These are phyloP conservation scores for Pseudochirops corinnae DNA, from an alignment of 2,797 vertebrate genomes.

Conservation along the genomic window DNA sequence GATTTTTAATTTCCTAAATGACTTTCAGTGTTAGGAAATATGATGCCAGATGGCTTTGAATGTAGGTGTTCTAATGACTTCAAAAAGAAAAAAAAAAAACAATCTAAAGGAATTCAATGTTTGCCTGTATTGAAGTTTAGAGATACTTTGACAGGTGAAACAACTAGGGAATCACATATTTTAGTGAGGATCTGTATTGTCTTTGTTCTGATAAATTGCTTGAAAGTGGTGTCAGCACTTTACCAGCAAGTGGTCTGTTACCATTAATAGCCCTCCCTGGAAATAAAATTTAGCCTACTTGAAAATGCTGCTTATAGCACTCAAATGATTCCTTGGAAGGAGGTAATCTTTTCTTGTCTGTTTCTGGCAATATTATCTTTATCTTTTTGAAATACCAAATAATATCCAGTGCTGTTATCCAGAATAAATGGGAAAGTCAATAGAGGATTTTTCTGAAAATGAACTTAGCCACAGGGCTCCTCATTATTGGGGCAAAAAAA, in stretches of 20 bases:
- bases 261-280: neutral
- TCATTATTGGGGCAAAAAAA: slow-evolving; percentile 4
- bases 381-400: slow-evolving; percentile 14
- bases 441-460: neutral
- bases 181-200: neutral
- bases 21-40: slow-evolving; percentile 9
- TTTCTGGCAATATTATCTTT: slow-evolving; percentile 1
- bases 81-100: neutral
- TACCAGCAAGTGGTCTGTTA: slow-evolving; percentile 3
- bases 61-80: neutral
- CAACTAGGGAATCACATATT: neutral
- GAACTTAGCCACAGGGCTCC: neutral
- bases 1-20: slow-evolving; percentile 35
- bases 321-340: slow-evolving; percentile 6
- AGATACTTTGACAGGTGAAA: neutral
- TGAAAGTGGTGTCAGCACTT: slow-evolving; percentile 27
- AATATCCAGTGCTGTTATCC: neutral
- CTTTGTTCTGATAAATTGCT: slow-evolving; percentile 33
- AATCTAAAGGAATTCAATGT: slow-evolving; percentile 26
- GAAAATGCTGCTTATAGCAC: neutral
- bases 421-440: neutral
- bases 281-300: slow-evolving; percentile 13
- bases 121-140: neutral
- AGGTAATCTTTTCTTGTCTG: slow-evolving; percentile 10
- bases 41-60: slow-evolving; percentile 3